Base-by-base conservation (phyloP, 2,113 vertebrate genomes). In the Atlantisia rogersi region DNA sequence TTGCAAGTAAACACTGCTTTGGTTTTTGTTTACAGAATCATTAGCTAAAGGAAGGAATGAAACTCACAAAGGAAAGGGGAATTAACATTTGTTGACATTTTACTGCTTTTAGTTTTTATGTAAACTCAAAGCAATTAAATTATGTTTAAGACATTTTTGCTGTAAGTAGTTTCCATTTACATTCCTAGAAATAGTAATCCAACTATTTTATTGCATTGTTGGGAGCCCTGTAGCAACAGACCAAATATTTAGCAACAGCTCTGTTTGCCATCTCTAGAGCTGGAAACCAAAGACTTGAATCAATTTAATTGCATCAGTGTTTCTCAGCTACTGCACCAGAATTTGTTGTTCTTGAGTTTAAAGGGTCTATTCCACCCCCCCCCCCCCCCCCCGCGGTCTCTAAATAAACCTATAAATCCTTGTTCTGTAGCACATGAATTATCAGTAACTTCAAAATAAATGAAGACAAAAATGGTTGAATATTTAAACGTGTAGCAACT, bases 71-170 rank as follows among this genome's bases (percentile, higher is more conserved):
- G 94, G 79, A 97, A 46, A 69, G 37, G 82, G 83, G 93, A 97
- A 97, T 97, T 97, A 98, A 97, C 97, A 98, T 97, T 98, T 98
- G 97, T 98, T 98, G 98, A 98, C 98, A 98, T 97, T 98, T 97
- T 96, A 78, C 95, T 96, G 91, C 95, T 97, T 97, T 97, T 97
- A 88, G 94, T 96, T 97, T 98, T 97, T 97, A 98, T 98, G 97
- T 97, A 98, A 98, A 98, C 95, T 91, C 84, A 22, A 97, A 94
- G 97, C 97, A 98, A 98, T 98, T 98, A 98, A 98, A 97, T 98
- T 97, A 97, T 82, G 74, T 93, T 97, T 96, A 97, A 98, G 97
- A 97, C 90, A 92, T 97, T 98, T 97, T 94, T 96, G 93, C 95
- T 97, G 93, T 98, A 98, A 98, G 97, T 98, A 97, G 97, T 96